Evolutionary conservation across 2,888 invertebrate species (phyloP), one percentile per base, ranked within the genome.

Genomic region (Parnassius smintheus): DNA sequence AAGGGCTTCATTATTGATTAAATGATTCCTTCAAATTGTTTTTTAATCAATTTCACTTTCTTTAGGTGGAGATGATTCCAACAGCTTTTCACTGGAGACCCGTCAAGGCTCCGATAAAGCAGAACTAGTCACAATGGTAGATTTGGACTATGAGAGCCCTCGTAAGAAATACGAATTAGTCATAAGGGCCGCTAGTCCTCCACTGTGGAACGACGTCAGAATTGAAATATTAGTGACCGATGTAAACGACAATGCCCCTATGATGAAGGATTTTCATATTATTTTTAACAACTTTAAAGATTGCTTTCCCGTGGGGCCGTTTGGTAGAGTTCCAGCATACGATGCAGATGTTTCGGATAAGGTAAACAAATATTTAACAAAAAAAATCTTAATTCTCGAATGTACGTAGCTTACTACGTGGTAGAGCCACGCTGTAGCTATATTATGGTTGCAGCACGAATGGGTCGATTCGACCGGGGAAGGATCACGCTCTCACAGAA

Each of bases 271-370:
- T 79, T 99, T 99, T 77, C 94, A 95, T 75, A 95, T 99, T 0
- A 95, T 99, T 58, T 98, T 99, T 85, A 99, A 99, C 86, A 99
- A 99, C 78, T 99, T 96, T 83, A 95, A 96, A 71, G 97, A 98
- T 75, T 96, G 97, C 76, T 99, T 99, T 79, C 98, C 98, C 0
- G 95, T 96, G n/a, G 96, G 96, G 0, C 94, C 97, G 0, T 96
- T 99, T 74, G 98, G 98, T 0, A 93, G 94, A 62, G 96, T 99
- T 45, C 99, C 99, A 0, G 99, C 98, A 0, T 95, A 94, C 76
- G 99, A 99, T 85, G 98, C 98, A 11, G 99, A 99, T 88, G 97
- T 98, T 42, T 96, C 96, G 7, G 98, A 98, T 80, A 95, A 94
- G 80, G 91, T 94, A 63, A 68, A 53, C n/a, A 18, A 7, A 56